These are phyloP conservation scores for Euplagia quadripunctaria DNA, from an alignment of 2,888 invertebrate species.

Conservation along the genomic window DNA sequence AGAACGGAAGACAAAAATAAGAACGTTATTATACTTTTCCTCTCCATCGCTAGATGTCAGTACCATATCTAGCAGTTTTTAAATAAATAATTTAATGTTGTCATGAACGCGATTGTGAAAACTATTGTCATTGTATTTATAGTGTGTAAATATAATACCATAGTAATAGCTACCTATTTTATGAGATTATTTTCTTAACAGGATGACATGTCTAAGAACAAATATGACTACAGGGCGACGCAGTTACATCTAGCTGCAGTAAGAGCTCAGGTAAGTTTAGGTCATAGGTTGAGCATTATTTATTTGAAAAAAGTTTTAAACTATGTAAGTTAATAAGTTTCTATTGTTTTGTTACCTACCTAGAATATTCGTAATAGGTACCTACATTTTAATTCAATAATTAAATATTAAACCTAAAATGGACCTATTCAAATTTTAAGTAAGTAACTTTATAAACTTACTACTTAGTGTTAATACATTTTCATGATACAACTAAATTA, in stretches of 20 bases:
- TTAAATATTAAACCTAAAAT: no score
- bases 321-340: not conserved
- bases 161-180: not conserved
- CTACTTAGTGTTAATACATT: no score
- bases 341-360: not conserved
- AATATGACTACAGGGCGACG: slow-evolving; percentile 96
- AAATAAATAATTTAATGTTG: not conserved
- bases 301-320: not conserved
- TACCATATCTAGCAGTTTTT: not conserved
- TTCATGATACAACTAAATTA: no score
- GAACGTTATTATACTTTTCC: not conserved
- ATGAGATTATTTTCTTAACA: slow-evolving; percentile 74
- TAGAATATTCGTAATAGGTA: not conserved
- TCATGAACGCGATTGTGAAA: not conserved
- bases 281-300: not conserved
- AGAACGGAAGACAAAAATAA: not conserved
- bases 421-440: no score
- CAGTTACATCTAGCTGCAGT: slow-evolving; percentile 96
- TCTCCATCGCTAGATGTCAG: slow-evolving; percentile 7
- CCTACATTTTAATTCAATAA: no score
- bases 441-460: no score
- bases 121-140: not conserved
- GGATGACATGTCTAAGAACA: slow-evolving; percentile 97
- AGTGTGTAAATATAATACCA: not conserved
- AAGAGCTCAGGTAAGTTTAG: slow-evolving; percentile 93